Base-by-base conservation (phyloP, 2,888 invertebrate species). In the Drosophila borealis region DNA sequence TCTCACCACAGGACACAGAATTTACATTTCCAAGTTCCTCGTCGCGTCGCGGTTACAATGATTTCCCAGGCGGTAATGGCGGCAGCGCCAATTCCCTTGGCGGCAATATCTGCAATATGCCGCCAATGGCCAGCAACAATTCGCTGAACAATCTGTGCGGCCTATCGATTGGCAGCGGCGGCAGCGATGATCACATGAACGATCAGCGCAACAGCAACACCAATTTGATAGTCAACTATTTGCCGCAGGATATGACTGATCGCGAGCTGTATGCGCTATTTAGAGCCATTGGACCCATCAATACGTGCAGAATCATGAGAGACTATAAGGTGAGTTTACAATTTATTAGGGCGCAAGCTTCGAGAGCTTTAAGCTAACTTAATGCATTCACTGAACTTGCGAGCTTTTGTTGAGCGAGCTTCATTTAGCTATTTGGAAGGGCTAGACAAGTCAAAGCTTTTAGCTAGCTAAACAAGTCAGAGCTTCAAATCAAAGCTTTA, bases 161-260 rank as follows among this genome's bases (percentile, higher is more conserved):
- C 50, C 54, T 83, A 45, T 87, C 85, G 50, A 75, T 85, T 34
- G 87, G 87, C 57, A 90, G 90, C 67, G 88, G 87, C 49, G 89
- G 90, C 73, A 90, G 88, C 64, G 90, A 84, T 61, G 83, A 90
- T 66, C 79, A 67, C 21, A 78, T 81, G 73, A 78, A 77, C 65
- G 89, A 87, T 62, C 79, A 72, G 10, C 78, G 80, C 62, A 64
- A 77, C 36, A 75, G 75, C 80, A 94, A 93, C 84, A 97, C 97
- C 64, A 98, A 98, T 93, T 94, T 98, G 84, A 98, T 98, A 82
- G 96, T 98, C 90, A 98, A 98, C 94, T 98, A 98, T 93, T 94
- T 98, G 88, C 98, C 98, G 34, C 98, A 98, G 93, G 96, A 96
- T 88, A 96, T 98, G 94, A 96, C 97, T 2, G 98, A 98, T 92